phyloP scores from a whole-genome alignment of 2,888 invertebrate genomes.

The Athalia circularis region DNA sequence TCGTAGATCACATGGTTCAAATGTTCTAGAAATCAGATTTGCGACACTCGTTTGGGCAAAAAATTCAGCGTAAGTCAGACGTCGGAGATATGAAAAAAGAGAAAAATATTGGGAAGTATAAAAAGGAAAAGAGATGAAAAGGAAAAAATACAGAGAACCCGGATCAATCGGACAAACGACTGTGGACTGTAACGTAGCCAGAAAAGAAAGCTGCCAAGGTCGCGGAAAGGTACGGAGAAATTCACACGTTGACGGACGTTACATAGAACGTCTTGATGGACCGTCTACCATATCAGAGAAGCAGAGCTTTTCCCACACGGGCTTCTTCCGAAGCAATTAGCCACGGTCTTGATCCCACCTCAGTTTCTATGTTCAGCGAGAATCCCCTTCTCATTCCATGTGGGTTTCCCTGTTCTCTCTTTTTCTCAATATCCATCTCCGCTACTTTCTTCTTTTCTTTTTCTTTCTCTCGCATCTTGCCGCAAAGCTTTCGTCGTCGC shows the following conservation, averaged over 20 bases:
- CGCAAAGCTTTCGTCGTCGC: no score
- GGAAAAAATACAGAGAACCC: not conserved
- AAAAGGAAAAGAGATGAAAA: not conserved
- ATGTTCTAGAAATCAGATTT: no score
- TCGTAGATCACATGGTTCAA: no score
- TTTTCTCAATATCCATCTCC: not conserved
- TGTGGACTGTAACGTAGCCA: not conserved
- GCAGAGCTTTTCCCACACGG: slow-evolving; percentile 9
- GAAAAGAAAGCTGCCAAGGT: no score
- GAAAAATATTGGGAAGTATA: not conserved
- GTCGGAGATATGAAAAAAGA: not conserved
- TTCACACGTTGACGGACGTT: no score
- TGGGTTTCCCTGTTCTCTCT: slow-evolving; percentile 5
- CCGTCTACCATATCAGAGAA: not conserved
- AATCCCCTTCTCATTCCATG: not conserved
- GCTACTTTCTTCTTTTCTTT: not conserved
- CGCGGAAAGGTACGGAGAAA: no score
- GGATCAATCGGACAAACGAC: slow-evolving; percentile 27
- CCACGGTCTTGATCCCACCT: slow-evolving; percentile 10
- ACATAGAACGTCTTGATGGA: slow-evolving; percentile 1
- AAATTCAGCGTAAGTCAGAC: not conserved
- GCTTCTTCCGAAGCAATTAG: slow-evolving; percentile 19
- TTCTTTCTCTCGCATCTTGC: not conserved
- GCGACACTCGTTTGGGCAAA: not conserved
- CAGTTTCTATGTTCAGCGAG: not conserved